These are phyloP conservation scores for Drosophila lutescens DNA, from an alignment of 2,888 invertebrate genomes.

Conservation along the genomic window DNA sequence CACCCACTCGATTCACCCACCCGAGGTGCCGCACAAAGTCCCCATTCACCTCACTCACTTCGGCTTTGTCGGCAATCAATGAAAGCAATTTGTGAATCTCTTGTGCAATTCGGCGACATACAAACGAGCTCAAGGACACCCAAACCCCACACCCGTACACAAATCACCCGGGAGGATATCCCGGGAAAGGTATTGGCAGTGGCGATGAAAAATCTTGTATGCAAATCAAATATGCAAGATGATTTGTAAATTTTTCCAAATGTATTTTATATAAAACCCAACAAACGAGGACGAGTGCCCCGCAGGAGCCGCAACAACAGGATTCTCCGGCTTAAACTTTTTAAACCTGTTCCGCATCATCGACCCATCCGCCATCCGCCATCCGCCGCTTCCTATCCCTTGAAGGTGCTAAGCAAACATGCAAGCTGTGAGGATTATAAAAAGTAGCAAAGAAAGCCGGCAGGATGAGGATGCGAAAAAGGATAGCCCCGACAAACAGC, in stretches of 20 bases:
- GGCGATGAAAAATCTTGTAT: slow-evolving; percentile 54
- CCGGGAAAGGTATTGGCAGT: slow-evolving; percentile 43
- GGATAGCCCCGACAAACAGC: slow-evolving; percentile 59
- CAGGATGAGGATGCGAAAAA: slow-evolving; percentile 41
- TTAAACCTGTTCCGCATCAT: slow-evolving; percentile 22
- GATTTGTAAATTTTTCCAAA: slow-evolving; percentile 77
- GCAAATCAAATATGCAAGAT: slow-evolving; percentile 76
- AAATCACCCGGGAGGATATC: slow-evolving; percentile 13
- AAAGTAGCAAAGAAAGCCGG: slow-evolving; percentile 45
- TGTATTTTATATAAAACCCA: slow-evolving; percentile 54
- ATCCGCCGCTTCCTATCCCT: slow-evolving; percentile 3
- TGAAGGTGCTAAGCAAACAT: slow-evolving; percentile 74
- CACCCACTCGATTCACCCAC: background rate
- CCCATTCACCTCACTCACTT: slow-evolving; percentile 18
- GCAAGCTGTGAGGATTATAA: slow-evolving; percentile 69
- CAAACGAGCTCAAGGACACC: slow-evolving; percentile 64
- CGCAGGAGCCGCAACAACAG: slow-evolving; percentile 31
- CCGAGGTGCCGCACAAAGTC: slow-evolving; percentile 11
- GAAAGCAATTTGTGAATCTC: slow-evolving; percentile 75
- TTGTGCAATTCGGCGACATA: slow-evolving; percentile 64
- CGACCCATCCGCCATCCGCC: slow-evolving; percentile 1
- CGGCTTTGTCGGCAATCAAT: slow-evolving; percentile 71
- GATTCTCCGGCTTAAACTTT: slow-evolving; percentile 37
- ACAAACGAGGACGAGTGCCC: background rate
- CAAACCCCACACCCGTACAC: slow-evolving; percentile 13